Percentiles rank a stretch among this genome's conserved stretches.
Evolutionary conservation across 2,797 vertebrate species (phyloP).

Genomic region (Triplophysa yarkandensis): DNA sequence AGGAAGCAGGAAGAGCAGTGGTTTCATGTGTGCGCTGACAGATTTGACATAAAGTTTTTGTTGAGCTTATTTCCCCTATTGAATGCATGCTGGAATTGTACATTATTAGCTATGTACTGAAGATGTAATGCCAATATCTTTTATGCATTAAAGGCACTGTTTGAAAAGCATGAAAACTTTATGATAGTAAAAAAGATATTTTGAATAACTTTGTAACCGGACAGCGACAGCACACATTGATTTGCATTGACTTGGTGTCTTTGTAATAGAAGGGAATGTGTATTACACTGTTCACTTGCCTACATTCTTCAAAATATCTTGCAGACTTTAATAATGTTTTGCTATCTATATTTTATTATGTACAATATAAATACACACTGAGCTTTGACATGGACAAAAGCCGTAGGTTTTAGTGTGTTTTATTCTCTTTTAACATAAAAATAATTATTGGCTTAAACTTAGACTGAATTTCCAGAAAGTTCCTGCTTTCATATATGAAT

Average conservation of each 20-base stretch:
- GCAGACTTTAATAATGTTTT: not conserved
- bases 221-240: too few species aligned
- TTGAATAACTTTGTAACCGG: too few species aligned
- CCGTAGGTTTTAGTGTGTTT: not conserved
- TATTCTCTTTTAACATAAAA: not conserved
- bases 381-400: not conserved
- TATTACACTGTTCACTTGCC: too few species aligned
- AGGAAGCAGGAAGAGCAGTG: not conserved
- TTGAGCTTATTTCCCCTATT: slow-evolving; percentile 22
- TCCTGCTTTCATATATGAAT: not conserved
- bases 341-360: not conserved
- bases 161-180: too few species aligned
- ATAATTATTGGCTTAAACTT: not conserved
- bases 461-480: not conserved
- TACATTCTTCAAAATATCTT: too few species aligned
- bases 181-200: too few species aligned
- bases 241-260: too few species aligned
- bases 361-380: not conserved
- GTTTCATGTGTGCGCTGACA: slow-evolving; percentile 13
- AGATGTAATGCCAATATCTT: too few species aligned
- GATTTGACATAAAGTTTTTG: slow-evolving; percentile 28
- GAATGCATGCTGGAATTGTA: not conserved
- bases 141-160: too few species aligned
- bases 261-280: too few species aligned
- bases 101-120: too few species aligned